A percentile compares a stretch with the other conserved stretches of the same genome.
These are phyloP conservation scores for Pongo pygmaeus DNA, from an alignment of 2,113 vertebrate genomes.

Conservation along the genomic window DNA sequence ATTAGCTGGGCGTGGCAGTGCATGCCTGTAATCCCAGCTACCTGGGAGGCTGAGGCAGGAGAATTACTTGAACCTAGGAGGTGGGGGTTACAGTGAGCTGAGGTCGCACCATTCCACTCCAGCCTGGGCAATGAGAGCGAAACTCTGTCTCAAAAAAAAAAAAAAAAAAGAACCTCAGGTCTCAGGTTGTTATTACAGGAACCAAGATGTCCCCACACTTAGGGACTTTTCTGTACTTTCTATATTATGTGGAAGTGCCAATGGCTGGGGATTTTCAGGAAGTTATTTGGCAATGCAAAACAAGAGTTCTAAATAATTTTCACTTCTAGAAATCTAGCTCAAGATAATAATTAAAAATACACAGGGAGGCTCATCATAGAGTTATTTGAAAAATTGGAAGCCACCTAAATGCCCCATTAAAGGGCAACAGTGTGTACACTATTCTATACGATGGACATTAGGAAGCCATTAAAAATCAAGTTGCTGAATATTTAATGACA, in stretches of 20 bases:
- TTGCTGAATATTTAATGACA: neutral
- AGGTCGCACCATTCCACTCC: too few species aligned
- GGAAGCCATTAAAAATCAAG: neutral
- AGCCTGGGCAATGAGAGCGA: too few species aligned
- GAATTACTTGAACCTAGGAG: too few species aligned
- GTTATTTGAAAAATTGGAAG: neutral
- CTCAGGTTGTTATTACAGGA: neutral
- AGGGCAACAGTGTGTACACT: neutral
- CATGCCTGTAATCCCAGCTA: too few species aligned
- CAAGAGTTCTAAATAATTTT: neutral
- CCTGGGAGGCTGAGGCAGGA: too few species aligned
- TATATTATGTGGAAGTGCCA: neutral
- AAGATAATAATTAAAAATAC: neutral
- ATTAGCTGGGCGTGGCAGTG: too few species aligned
- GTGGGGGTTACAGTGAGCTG: too few species aligned
- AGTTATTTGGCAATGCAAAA: neutral
- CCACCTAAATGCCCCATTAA: neutral
- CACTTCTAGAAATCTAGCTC: constrained; percentile 10
- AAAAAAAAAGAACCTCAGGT: neutral
- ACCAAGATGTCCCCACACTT: neutral
- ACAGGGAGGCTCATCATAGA: neutral
- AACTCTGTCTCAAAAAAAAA: too few species aligned
- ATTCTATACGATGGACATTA: neutral
- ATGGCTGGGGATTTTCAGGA: neutral
- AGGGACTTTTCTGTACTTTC: too few species aligned